Evolutionary conservation across 2,888 invertebrate genomes (phyloP).

Genomic region (Monochamus alternatus): DNA sequence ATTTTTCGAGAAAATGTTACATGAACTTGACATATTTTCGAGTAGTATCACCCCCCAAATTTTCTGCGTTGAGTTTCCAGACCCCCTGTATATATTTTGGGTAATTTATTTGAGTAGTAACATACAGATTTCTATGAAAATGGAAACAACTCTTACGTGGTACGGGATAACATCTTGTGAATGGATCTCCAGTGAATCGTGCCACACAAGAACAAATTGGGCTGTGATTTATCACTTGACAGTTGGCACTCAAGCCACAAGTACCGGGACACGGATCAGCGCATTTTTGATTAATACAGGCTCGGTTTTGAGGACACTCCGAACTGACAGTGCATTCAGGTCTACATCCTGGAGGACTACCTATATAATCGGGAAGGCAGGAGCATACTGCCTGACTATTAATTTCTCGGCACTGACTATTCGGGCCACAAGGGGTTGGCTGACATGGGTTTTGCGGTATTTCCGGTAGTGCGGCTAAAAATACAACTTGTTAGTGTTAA

Average conservation of each 20-base stretch:
- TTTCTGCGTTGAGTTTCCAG: background rate
- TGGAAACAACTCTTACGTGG: constrained; percentile 56
- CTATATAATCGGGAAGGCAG: constrained; percentile 79
- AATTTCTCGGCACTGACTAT: constrained; percentile 83
- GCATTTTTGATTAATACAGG: constrained; percentile 82
- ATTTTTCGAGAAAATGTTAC: no score
- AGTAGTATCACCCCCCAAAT: background rate
- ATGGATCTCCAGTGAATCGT: constrained; percentile 73
- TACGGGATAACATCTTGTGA: constrained; percentile 69
- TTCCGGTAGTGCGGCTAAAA: constrained; percentile 48
- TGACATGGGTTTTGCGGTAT: constrained; percentile 72
- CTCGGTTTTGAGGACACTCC: constrained; percentile 77
- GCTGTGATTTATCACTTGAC: constrained; percentile 81
- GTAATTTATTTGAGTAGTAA: no score
- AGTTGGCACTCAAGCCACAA: constrained; percentile 81
- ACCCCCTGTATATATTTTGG: no score
- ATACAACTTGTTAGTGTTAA: background rate
- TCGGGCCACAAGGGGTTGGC: constrained; percentile 85
- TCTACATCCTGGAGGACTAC: constrained; percentile 80
- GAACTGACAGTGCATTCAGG: constrained; percentile 80
- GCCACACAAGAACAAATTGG: constrained; percentile 80
- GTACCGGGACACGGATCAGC: constrained; percentile 81
- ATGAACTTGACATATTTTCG: no score
- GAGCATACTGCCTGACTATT: constrained; percentile 81
- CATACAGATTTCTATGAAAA: no score